A percentile compares a stretch with the other conserved stretches of the same genome.
These are phyloP conservation scores for Amaurobius ferox DNA, from an alignment of 2,888 invertebrate species.

Conservation along the genomic window DNA sequence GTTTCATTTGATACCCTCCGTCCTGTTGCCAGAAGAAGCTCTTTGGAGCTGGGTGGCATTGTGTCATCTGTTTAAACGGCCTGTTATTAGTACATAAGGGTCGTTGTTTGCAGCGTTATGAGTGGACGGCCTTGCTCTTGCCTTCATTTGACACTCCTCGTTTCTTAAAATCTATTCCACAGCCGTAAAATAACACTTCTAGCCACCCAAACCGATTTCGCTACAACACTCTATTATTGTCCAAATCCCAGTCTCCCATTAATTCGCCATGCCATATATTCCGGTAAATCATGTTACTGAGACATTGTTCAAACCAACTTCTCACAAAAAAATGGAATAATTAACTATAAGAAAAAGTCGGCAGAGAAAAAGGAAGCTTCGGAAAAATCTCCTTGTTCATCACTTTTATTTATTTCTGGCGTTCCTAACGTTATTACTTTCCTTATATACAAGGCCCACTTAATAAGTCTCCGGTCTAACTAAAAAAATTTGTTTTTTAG, in stretches of 20 bases:
- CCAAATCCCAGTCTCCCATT: conserved; percentile 13
- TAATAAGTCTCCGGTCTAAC: no score
- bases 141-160: conserved; percentile 15
- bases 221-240: not conserved
- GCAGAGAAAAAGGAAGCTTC: no score
- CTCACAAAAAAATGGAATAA: no score
- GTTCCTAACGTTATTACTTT: no score
- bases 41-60: conserved; percentile 24
- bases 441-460: no score
- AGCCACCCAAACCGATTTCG: conserved; percentile 14
- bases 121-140: conserved; percentile 18
- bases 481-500: no score
- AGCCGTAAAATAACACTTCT: conserved; percentile 30
- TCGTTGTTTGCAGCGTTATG: conserved; percentile 11
- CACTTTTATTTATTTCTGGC: no score
- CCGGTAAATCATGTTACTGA: conserved; percentile 13
- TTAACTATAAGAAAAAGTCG: no score
- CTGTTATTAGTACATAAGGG: conserved; percentile 11
- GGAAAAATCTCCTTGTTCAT: no score
- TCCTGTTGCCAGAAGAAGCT: conserved; percentile 22
- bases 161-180: conserved; percentile 28
- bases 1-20: conserved; percentile 8
- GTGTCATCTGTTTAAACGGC: conserved; percentile 1
- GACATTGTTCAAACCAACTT: no score
- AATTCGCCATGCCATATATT: conserved; percentile 17